Conservation (phyloP, 2,797 vertebrate species). For the Gorsachius magnificus region DNA sequence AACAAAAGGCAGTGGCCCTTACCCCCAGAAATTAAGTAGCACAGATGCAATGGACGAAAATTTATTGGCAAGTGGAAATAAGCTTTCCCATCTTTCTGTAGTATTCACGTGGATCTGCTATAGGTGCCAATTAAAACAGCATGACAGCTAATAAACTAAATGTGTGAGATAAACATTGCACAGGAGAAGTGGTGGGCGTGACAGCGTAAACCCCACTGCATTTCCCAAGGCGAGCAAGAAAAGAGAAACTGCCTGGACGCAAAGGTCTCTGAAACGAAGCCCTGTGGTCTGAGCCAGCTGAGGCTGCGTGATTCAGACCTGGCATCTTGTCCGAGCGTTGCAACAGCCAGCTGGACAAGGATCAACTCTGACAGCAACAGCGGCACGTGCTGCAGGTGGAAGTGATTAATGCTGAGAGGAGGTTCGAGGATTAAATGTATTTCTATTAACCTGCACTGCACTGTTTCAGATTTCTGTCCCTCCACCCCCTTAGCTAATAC, state of each 20-base stretch:
- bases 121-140: background rate
- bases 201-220: background rate
- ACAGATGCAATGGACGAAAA: background rate
- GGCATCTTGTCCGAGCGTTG: background rate
- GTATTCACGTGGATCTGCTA: background rate
- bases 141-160: background rate
- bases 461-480: background rate
- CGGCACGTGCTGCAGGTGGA: background rate
- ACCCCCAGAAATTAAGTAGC: background rate
- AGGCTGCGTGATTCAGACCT: background rate
- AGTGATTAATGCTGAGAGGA: background rate
- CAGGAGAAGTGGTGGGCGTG: background rate
- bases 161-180: background rate
- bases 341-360: background rate
- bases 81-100: background rate
- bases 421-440: background rate
- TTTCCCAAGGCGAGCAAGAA: background rate
- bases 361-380: background rate
- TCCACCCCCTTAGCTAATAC: background rate
- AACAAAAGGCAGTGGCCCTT: background rate
- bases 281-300: rapidly evolving
- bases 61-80: background rate
- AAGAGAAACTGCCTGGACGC: background rate
- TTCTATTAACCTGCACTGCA: background rate
- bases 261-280: background rate